Percentiles rank a stretch among this genome's conserved stretches.
phyloP scores from a whole-genome alignment of 2,888 invertebrate species.

The Leptopilina myrica region DNA sequence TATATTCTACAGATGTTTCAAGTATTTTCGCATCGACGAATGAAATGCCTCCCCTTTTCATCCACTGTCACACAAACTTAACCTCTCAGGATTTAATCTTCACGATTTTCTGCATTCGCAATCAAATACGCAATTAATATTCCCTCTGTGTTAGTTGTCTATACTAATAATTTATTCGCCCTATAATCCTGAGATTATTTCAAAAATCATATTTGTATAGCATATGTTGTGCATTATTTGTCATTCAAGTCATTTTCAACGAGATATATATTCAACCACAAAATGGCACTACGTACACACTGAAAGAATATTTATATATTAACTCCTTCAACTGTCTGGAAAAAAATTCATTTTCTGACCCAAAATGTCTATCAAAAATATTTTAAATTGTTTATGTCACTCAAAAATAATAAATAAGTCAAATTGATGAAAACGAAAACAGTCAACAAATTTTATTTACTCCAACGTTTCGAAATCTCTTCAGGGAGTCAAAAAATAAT shows the following conservation, averaged over 20 bases:
- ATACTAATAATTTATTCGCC: neutral
- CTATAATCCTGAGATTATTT: neutral
- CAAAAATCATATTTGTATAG: neutral
- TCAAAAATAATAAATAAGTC: no score
- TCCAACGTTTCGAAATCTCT: no score
- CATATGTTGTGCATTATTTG: neutral
- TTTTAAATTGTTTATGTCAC: no score
- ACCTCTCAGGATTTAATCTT: neutral
- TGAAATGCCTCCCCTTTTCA: conserved; percentile 22
- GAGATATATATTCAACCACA: neutral
- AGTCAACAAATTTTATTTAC: no score
- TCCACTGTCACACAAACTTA: neutral
- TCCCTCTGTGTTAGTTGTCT: neutral
- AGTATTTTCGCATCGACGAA: conserved; percentile 1
- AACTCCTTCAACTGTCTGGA: no score
- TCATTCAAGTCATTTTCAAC: neutral
- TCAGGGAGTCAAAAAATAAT: no score
- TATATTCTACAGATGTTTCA: conserved; percentile 18
- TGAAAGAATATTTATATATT: no score
- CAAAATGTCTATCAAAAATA: no score
- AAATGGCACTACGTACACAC: neutral
- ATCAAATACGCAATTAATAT: neutral
- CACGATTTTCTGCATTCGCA: neutral
- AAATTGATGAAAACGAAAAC: no score
- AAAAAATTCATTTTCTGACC: no score